Base-by-base conservation (phyloP, 1,140 invertebrate species). In the Drosophila insularis region DNA sequence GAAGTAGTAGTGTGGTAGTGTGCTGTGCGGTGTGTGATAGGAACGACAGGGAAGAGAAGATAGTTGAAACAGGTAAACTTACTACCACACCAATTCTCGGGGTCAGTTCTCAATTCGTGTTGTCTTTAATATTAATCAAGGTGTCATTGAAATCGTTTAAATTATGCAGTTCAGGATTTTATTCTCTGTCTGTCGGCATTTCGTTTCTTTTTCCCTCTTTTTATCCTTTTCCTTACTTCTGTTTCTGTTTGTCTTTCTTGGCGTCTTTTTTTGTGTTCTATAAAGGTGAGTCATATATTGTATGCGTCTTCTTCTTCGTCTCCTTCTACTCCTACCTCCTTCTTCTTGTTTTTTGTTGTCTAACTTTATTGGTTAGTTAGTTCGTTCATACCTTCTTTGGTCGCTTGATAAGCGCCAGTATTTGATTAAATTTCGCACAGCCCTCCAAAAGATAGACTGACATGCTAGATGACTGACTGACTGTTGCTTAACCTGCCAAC, bases 121-220 rank as follows among this genome's bases (percentile, higher is more conserved):
- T 72, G 86, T 62, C 74, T 80, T 90, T 90, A 84, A 90, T 90
- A 90, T 90, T 90, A 90, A 90, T 90, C 89, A 90, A 90, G 81
- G 89, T 90, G 89, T 90, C 89, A 90, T 89, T 90, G 89, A 90
- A 90, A 90, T 90, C 78, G 84, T 90, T 90, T 90, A 90, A 90
- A 86, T 90, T 89, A 90, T 90, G 82, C 80, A 85, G 75, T 66
- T 68, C 72, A 81, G 71, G 79, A 87, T 81, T 78, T 63, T 65
- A 62, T 86, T 86, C 65, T 6, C 39, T 53, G 37, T 68, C 72
- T 74, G 82, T 87, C 82, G 82, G 82, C 72, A 50, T 82, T 71
- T 78, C 74, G 70, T 81, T 74, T 74, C 50, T 70, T 56, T 77
- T 43, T 77, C 59, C 64, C 32, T 23, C 27, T 53, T 27, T 27